Conservation (phyloP, 2,797 vertebrate species). For the Tenualosa ilisha region DNA sequence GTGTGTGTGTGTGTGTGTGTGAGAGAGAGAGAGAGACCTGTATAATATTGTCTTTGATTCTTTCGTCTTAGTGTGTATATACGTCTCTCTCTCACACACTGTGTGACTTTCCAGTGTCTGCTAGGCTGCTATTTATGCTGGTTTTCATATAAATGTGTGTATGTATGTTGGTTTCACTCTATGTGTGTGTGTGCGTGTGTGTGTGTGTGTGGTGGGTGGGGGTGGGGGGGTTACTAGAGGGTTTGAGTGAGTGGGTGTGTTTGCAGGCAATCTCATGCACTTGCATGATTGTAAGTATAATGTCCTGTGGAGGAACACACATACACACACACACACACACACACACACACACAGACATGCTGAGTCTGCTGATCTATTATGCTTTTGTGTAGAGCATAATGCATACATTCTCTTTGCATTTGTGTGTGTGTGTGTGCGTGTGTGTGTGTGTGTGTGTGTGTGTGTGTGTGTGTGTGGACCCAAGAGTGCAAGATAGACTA, state of each 20-base stretch:
- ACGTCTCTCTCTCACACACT: background rate
- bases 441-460: conserved; percentile 26
- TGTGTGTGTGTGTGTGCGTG: conserved; percentile 17
- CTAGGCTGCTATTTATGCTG: background rate
- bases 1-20: background rate
- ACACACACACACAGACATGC: background rate
- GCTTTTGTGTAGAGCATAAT: background rate
- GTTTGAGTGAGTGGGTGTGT: background rate
- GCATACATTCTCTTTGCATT: background rate
- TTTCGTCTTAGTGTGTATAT: background rate
- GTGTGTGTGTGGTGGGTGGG: background rate
- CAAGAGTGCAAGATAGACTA: background rate
- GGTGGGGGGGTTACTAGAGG: too few relatives aligned
- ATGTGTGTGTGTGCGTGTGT: background rate
- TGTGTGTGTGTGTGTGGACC: conserved; percentile 17
- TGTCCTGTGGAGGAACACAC: too few relatives aligned
- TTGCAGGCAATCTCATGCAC: background rate
- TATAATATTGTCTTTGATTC: background rate
- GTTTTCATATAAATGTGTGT: background rate
- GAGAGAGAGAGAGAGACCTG: too few relatives aligned
- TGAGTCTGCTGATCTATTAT: background rate
- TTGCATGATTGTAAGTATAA: background rate
- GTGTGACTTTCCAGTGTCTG: background rate
- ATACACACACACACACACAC: too few relatives aligned
- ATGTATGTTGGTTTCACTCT: conserved; percentile 17